phyloP scores from a whole-genome alignment of 2,797 vertebrate species.

The Silurus aristotelis region DNA sequence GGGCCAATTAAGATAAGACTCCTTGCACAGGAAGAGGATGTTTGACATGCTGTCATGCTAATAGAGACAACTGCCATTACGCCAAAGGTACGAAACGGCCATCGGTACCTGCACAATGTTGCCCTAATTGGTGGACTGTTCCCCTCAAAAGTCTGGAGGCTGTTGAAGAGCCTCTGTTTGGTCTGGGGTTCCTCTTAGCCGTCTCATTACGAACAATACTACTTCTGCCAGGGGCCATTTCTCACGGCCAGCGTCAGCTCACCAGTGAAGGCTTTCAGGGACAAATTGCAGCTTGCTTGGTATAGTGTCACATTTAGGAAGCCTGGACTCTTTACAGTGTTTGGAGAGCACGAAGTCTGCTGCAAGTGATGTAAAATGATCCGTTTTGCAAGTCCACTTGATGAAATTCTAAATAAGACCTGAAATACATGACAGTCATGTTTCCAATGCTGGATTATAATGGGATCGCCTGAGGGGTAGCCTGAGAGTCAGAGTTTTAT shows the following conservation, averaged over 20 bases:
- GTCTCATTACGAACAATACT: conserved; percentile 44
- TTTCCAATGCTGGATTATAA: conserved; percentile 26
- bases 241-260: conserved; percentile 30
- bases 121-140: conserved; percentile 59
- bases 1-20: conserved; percentile 79
- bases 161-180: conserved; percentile 53
- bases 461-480: conserved; percentile 37
- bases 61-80: conserved; percentile 71
- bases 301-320: conserved; percentile 32
- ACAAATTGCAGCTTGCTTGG: conserved; percentile 29
- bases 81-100: conserved; percentile 62
- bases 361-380: conserved; percentile 14
- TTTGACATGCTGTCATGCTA: conserved; percentile 80
- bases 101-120: conserved; percentile 65
- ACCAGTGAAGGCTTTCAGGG: conserved; percentile 34
- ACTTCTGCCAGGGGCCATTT: conserved; percentile 53
- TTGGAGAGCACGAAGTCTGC: conserved; percentile 4
- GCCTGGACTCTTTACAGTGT: conserved; percentile 29
- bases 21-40: conserved; percentile 81
- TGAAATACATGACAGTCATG: conserved; percentile 23
- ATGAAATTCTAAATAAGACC: conserved; percentile 22
- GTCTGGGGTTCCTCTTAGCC: conserved; percentile 52
- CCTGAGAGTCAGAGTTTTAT: conserved; percentile 32
- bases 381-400: conserved; percentile 18
- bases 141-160: conserved; percentile 39